phyloP scores from a whole-genome alignment of 35 echinoderm and acorn worm species.

The Apostichopus parvimensis region DNA sequence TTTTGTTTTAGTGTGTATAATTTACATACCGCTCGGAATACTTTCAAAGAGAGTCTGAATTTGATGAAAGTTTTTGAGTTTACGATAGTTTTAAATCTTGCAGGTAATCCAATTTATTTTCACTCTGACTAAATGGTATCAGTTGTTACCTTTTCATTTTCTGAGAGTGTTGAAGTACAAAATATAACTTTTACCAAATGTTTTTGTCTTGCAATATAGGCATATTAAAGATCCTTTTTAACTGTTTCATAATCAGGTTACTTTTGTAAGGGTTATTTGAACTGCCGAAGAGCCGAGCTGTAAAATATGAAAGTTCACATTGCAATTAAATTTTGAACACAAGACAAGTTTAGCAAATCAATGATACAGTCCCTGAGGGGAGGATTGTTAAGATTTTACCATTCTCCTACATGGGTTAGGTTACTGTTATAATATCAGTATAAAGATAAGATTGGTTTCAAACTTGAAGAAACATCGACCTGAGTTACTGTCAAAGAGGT shows the following conservation, averaged over 20 bases:
- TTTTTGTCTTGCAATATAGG: neutral
- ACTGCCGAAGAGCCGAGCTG: neutral
- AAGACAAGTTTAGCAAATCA: neutral
- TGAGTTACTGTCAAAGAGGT: neutral
- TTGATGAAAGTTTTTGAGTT: too few species aligned
- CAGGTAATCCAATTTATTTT: too few species aligned
- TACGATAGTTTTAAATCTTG: too few species aligned
- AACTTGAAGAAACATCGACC: neutral
- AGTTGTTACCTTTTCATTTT: neutral
- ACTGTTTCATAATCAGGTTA: slow-evolving; percentile 4
- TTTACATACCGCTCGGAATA: too few species aligned
- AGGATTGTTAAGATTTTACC: neutral
- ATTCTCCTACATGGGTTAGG: neutral
- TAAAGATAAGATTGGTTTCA: neutral
- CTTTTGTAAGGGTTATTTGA: slow-evolving; percentile 18
- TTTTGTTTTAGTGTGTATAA: too few species aligned
- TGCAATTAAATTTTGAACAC: neutral
- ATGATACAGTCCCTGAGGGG: neutral
- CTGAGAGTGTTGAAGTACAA: neutral
- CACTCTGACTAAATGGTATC: too few species aligned
- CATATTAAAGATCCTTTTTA: neutral
- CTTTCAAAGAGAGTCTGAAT: too few species aligned
- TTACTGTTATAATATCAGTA: neutral
- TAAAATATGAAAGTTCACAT: neutral
- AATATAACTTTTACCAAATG: neutral